A percentile compares a stretch with the other conserved stretches of the same genome.
Evolutionary conservation across 2,888 invertebrate species (phyloP).

Genomic region (Byasa hedistus): DNA sequence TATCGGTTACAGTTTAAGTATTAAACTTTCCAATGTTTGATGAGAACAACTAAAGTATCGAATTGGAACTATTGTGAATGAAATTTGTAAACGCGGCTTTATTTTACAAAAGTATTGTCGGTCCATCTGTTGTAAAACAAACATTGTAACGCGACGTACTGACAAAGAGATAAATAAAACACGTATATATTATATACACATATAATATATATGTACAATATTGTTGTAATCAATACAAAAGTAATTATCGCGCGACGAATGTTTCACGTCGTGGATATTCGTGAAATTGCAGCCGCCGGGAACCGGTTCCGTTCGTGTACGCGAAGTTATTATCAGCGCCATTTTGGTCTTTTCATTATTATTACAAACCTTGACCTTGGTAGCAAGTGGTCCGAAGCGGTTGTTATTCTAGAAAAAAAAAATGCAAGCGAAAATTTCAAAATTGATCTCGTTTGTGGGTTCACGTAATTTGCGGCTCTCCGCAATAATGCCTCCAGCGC

Average conservation of each 20-base stretch:
- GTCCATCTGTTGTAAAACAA: not conserved
- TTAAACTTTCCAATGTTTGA: too few relatives aligned
- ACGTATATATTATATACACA: too few relatives aligned
- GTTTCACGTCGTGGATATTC: conserved; percentile 46
- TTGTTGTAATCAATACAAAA: not conserved
- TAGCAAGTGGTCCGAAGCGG: conserved; percentile 51
- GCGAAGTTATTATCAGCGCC: conserved; percentile 44
- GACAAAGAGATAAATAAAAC: not conserved
- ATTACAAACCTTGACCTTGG: conserved; percentile 56
- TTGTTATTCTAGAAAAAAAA: conserved; percentile 34
- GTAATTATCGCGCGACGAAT: conserved; percentile 24
- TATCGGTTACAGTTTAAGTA: too few relatives aligned
- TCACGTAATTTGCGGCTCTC: conserved; percentile 53
- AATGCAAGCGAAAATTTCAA: conserved; percentile 36
- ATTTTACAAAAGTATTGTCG: not conserved
- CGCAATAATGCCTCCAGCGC: conserved; percentile 30
- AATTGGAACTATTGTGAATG: too few relatives aligned
- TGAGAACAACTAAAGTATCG: too few relatives aligned
- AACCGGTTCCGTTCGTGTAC: conserved; percentile 44
- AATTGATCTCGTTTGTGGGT: conserved; percentile 41
- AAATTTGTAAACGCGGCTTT: not conserved
- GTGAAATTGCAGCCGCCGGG: conserved; percentile 47
- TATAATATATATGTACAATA: too few relatives aligned
- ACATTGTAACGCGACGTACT: not conserved
- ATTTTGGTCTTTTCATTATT: conserved; percentile 48